Conservation (phyloP, 2,888 invertebrate species). For the Plemyria rubiginata region DNA sequence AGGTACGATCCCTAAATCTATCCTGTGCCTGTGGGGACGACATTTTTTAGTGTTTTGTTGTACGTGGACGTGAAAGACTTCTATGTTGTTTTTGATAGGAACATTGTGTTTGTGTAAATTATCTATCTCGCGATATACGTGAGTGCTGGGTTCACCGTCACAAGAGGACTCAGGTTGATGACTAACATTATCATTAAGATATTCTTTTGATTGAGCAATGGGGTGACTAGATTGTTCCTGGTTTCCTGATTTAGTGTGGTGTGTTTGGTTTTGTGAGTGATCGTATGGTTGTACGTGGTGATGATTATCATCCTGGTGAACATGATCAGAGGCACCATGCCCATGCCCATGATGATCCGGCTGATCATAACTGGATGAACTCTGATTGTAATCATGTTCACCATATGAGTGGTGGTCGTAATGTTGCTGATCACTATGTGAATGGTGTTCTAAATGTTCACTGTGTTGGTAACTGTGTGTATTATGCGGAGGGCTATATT, state of each 20-base stretch:
- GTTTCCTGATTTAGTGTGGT: slow-evolving; percentile 26
- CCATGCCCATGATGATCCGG: slow-evolving; percentile 38
- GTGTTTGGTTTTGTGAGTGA: slow-evolving; percentile 27
- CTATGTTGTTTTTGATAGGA: slow-evolving; percentile 43
- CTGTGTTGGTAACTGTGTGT: slow-evolving; percentile 40
- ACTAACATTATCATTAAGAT: slow-evolving; percentile 39
- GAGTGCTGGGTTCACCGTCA: slow-evolving; percentile 32
- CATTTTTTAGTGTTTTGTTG: slow-evolving; percentile 51
- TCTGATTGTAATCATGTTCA: slow-evolving; percentile 26
- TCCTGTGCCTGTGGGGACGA: slow-evolving; percentile 44
- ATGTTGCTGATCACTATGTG: slow-evolving; percentile 32
- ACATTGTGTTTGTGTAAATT: slow-evolving; percentile 32
- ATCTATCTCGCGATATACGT: slow-evolving; percentile 38
- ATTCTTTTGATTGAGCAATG: slow-evolving; percentile 31
- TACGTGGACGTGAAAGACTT: slow-evolving; percentile 59
- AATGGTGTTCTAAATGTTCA: slow-evolving; percentile 41
- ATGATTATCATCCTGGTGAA: slow-evolving; percentile 37
- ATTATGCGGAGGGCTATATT: slow-evolving; percentile 5
- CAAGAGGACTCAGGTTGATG: slow-evolving; percentile 36
- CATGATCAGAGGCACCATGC: slow-evolving; percentile 38
- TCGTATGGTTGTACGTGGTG: slow-evolving; percentile 35
- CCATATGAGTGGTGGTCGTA: slow-evolving; percentile 37
- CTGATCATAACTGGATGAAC: slow-evolving; percentile 36
- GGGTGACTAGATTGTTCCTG: slow-evolving; percentile 41
- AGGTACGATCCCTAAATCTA: slow-evolving; percentile 40